Conservation (phyloP, 2,888 invertebrate genomes). For the Cephalotes varians region DNA sequence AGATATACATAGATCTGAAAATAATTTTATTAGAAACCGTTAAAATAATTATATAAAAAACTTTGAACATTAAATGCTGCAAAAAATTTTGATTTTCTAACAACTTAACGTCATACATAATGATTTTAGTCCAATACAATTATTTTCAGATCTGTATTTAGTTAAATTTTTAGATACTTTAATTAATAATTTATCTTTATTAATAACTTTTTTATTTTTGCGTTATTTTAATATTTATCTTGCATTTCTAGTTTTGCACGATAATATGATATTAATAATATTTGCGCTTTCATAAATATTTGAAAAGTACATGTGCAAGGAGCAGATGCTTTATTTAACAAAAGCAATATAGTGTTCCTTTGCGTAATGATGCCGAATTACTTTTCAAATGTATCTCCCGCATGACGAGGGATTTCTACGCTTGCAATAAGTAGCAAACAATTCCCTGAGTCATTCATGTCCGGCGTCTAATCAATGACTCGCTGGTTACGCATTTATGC, state of each 20-base stretch:
- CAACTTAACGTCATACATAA: too few relatives aligned
- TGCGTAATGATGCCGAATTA: background rate
- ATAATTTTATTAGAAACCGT: too few relatives aligned
- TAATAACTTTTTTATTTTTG: background rate
- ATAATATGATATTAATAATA: background rate
- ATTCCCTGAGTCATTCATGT: slow-evolving; percentile 47
- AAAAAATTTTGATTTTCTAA: too few relatives aligned
- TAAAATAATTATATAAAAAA: too few relatives aligned
- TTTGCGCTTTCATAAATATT: background rate
- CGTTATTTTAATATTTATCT: background rate
- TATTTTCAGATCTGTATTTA: too few relatives aligned
- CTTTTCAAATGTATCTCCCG: slow-evolving; percentile 9
- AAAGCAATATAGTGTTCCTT: background rate
- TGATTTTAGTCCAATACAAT: too few relatives aligned
- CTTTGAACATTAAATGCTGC: too few relatives aligned
- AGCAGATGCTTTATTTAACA: background rate
- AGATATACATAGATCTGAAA: too few relatives aligned
- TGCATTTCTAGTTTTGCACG: background rate
- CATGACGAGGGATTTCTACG: slow-evolving; percentile 26
- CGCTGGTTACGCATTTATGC: slow-evolving; percentile 32
- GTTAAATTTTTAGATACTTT: too few relatives aligned
- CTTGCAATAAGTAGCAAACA: slow-evolving; percentile 31
- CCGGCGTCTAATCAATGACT: slow-evolving; percentile 48
- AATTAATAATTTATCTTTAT: background rate
- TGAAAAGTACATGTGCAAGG: background rate